Evolutionary conservation across 2,888 invertebrate genomes (phyloP), one percentile per base, ranked within the genome.

Genomic region (Synanthedon andrenaeformis): DNA sequence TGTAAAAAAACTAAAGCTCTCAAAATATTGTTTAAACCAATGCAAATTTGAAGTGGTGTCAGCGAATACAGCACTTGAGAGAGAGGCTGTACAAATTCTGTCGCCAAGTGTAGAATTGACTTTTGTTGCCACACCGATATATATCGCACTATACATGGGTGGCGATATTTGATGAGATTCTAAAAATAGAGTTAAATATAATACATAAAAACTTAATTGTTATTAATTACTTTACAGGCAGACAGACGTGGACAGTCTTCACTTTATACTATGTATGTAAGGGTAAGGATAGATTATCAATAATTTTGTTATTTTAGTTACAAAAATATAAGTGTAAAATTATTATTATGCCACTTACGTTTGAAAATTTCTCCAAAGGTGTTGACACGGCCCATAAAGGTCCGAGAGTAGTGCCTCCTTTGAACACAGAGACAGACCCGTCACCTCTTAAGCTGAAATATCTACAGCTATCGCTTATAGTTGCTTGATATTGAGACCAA

Each of bases 81-180:
- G 12, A 97, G 81, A 2, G 96, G 96, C 57, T 90, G 91, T 2
- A 94, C 93, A 76, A 91, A 92, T 77, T 97, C 96, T 1, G 96
- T 95, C 2, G 94, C 94, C 57, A 97, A 87, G 74, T 92, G 91
- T 64, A 92, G 91, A 58, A 92, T 92, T 10, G 92, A 92, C 49
- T 92, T 90, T 64, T 93, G 92, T 56, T 92, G 91, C 92, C 95
- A 95, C 2, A 94, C 92, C 23, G 93, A 92, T 59, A 96, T 89
- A 71, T 94, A 96, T 68, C 92, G 92, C 11, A 96, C 79, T 62
- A 97, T 95, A 65, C 92, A 92, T 0, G 97, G 97, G 82, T 97
- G 96, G 0, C 96, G 91, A 76, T 94, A 92, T 55, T 94, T 91
- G 88, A 94, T 92, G 56, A 96, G 88, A 82, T 94, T 95, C 96